Conservation (phyloP, 2,797 vertebrate genomes). For the Lophotriccus pileatus region DNA sequence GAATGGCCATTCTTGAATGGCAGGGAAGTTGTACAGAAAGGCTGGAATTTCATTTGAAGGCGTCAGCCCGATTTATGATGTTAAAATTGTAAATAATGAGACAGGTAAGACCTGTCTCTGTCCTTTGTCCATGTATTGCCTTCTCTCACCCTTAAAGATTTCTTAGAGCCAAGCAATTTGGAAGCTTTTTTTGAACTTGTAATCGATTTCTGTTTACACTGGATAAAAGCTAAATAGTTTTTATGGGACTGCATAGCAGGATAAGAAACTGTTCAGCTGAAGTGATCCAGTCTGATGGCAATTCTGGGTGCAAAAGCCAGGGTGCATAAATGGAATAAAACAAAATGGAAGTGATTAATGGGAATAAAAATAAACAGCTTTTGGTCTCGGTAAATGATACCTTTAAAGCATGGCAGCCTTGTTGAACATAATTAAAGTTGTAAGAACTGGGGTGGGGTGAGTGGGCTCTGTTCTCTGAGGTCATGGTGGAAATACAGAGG, state of each 20-base stretch:
- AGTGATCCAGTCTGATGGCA: not conserved
- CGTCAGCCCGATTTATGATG: not conserved
- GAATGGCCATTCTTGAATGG: not conserved
- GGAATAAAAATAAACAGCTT: slow-evolving; percentile 62
- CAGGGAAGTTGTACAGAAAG: not conserved
- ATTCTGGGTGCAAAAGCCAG: not conserved
- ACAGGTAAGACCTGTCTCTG: not conserved
- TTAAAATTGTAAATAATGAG: not conserved
- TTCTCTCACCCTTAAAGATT: not conserved
- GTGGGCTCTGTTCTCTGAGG: slow-evolving; percentile 60
- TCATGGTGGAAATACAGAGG: slow-evolving; percentile 69
- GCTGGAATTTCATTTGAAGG: not conserved
- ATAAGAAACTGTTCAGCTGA: not conserved
- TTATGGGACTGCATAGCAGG: not conserved
- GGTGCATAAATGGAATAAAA: not conserved
- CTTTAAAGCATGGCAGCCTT: slow-evolving; percentile 43
- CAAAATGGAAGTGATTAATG: slow-evolving; percentile 28
- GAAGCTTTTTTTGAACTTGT: not conserved
- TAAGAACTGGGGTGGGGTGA: slow-evolving; percentile 52
- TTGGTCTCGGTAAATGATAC: slow-evolving; percentile 48
- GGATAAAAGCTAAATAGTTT: not conserved
- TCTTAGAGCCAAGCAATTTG: not conserved
- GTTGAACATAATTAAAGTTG: slow-evolving; percentile 54
- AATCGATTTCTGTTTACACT: not conserved
- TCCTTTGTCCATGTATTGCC: not conserved